Conservation (phyloP, 2,888 invertebrate genomes). For the Sipunculus nudus region DNA sequence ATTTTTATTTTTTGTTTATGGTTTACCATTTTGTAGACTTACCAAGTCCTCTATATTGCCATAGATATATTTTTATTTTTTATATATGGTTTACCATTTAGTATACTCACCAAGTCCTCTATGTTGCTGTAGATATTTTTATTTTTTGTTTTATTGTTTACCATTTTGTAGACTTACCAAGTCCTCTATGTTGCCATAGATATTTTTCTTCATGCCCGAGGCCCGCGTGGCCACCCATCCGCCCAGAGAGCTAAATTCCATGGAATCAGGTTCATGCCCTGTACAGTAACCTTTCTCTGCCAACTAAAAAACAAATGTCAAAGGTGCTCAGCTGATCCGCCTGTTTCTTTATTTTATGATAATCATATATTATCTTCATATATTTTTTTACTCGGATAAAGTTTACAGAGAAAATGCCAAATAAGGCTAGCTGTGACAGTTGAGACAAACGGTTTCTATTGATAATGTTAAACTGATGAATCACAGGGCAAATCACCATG, state of each 20-base stretch:
- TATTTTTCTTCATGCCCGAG: slow-evolving; percentile 99
- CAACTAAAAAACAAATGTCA: slow-evolving; percentile 72
- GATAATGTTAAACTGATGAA: no score
- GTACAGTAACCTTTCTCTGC: slow-evolving; percentile 82
- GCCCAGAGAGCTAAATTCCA: slow-evolving; percentile 88
- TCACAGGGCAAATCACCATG: no score
- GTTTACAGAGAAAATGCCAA: no score
- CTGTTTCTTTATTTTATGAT: slow-evolving; percentile 8
- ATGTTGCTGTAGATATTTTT: neutral
- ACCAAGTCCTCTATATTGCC: slow-evolving; percentile 95
- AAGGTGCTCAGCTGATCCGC: no score
- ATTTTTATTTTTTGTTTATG: slow-evolving; percentile 41
- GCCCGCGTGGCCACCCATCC: slow-evolving; percentile 98
- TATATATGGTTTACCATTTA: no score
- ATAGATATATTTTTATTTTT: slow-evolving; percentile 97
- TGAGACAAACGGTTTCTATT: no score
- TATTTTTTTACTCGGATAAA: no score
- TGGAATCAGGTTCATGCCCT: slow-evolving; percentile 97
- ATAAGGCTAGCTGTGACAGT: no score
- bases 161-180: no score
- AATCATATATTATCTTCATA: no score
- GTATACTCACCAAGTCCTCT: neutral
- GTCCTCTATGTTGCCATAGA: slow-evolving; percentile 97
- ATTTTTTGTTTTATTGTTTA: slow-evolving; percentile 47
- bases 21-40: no score